A percentile compares a stretch with the other conserved stretches of the same genome.
Evolutionary conservation across 2,113 vertebrate species (phyloP).

Genomic region (Mirza zaza): DNA sequence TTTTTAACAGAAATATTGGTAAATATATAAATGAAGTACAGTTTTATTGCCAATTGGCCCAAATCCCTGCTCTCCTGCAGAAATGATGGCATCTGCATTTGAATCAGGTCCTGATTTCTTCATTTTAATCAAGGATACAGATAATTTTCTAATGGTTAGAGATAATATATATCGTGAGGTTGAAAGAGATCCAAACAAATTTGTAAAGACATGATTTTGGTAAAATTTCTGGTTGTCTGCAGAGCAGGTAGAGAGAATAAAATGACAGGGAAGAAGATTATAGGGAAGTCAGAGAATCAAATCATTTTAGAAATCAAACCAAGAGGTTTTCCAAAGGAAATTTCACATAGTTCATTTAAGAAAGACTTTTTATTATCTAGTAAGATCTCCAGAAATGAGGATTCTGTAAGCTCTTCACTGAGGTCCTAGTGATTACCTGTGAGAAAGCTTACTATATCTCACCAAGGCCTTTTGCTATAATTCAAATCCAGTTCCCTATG

Average conservation of each 20-base stretch:
- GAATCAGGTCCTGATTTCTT: not conserved
- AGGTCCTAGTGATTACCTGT: not conserved
- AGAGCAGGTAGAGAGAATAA: not conserved
- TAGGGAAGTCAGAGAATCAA: not conserved
- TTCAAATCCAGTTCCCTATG: slow-evolving; percentile 11
- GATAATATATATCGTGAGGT: not conserved
- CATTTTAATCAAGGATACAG: not conserved
- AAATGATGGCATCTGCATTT: not conserved
- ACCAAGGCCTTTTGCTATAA: not conserved
- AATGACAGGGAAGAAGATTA: not conserved
- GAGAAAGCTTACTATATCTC: not conserved
- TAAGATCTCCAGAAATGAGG: not conserved
- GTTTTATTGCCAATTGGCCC: not conserved
- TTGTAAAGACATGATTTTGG: not conserved
- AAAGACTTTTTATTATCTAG: not conserved
- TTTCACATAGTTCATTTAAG: not conserved
- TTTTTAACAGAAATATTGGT: not conserved
- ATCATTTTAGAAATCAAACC: not conserved
- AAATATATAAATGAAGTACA: not conserved
- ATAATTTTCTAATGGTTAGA: not conserved
- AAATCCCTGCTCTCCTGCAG: not conserved
- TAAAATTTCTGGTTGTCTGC: not conserved
- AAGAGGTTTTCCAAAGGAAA: not conserved
- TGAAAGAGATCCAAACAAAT: not conserved
- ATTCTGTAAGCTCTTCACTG: not conserved